Percentiles rank a stretch among this genome's conserved stretches.
These are phyloP conservation scores for Dipodomys stephensi DNA, from an alignment of 2,113 vertebrate genomes.

Conservation along the genomic window DNA sequence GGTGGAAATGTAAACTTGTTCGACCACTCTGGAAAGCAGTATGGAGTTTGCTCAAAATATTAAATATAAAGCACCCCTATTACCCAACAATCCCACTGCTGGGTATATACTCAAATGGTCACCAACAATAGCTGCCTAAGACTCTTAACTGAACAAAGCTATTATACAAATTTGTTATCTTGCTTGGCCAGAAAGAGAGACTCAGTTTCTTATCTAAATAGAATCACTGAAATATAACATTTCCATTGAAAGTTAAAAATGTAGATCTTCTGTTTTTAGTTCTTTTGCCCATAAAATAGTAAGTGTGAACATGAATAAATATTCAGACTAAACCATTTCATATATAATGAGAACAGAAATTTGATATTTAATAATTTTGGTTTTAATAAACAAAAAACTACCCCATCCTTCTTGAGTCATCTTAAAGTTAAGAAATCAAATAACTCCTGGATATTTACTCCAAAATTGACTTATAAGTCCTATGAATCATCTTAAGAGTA, in stretches of 20 bases:
- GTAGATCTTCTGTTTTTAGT: background rate
- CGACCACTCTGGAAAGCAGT: too few relatives aligned
- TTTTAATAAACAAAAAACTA: background rate
- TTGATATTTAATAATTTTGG: background rate
- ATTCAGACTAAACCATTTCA: background rate
- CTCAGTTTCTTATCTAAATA: background rate
- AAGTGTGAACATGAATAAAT: background rate
- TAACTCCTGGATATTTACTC: background rate
- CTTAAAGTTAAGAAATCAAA: background rate
- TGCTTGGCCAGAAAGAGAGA: background rate
- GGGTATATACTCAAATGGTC: too few relatives aligned
- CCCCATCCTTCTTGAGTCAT: slow-evolving; percentile 21
- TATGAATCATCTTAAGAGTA: background rate
- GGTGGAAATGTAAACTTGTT: too few relatives aligned
- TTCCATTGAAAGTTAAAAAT: background rate
- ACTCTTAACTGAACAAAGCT: background rate
- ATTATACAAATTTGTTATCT: background rate
- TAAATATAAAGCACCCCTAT: too few relatives aligned
- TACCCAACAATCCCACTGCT: too few relatives aligned
- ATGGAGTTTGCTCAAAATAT: too few relatives aligned
- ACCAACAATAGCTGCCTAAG: background rate
- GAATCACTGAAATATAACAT: background rate
- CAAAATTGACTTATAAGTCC: background rate
- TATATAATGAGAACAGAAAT: background rate
- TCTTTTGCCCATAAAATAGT: background rate